Percentiles rank a stretch among this genome's conserved stretches.
Conservation (phyloP, 2,113 vertebrate genomes). For the Cynoglossus semilaevis region DNA sequence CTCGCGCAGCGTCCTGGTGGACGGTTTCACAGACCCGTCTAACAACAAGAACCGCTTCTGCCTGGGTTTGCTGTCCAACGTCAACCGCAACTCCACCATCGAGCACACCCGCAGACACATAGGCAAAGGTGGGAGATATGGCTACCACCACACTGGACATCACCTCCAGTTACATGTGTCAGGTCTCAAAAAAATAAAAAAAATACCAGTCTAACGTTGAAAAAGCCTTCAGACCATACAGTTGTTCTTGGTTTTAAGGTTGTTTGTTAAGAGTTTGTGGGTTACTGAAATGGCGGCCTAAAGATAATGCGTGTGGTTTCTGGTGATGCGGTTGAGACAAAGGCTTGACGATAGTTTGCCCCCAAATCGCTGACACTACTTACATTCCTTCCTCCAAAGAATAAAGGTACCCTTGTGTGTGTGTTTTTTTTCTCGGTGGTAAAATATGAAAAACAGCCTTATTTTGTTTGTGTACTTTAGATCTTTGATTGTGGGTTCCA, state of each 20-base stretch:
- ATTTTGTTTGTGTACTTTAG: background rate
- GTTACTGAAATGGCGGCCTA: slow-evolving; percentile 27
- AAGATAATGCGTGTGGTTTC: slow-evolving; percentile 24
- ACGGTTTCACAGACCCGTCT: slow-evolving; percentile 97
- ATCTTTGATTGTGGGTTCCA: slow-evolving; percentile 3
- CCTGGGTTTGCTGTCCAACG: slow-evolving; percentile 94
- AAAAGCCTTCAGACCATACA: slow-evolving; percentile 10
- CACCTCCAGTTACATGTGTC: no score
- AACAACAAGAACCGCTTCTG: slow-evolving; percentile 98
- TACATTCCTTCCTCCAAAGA: slow-evolving; percentile 28
- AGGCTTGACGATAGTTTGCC: slow-evolving; percentile 12
- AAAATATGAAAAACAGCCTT: slow-evolving; percentile 10
- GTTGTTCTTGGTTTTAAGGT: slow-evolving; percentile 4
- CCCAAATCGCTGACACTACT: slow-evolving; percentile 1
- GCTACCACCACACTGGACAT: background rate
- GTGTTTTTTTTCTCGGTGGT: slow-evolving; percentile 15
- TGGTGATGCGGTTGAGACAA: slow-evolving; percentile 19
- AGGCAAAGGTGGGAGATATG: slow-evolving; percentile 86
- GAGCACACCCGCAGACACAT: slow-evolving; percentile 97
- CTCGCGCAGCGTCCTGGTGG: slow-evolving; percentile 90
- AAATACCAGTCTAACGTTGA: background rate
- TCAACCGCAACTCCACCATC: slow-evolving; percentile 98
- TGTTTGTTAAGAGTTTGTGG: slow-evolving; percentile 17
- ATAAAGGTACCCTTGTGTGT: slow-evolving; percentile 18
- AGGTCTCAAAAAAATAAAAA: background rate